A percentile compares a stretch with the other conserved stretches of the same genome.
Evolutionary conservation across 2,888 invertebrate genomes (phyloP).

Genomic region (Micropterix aruncella): DNA sequence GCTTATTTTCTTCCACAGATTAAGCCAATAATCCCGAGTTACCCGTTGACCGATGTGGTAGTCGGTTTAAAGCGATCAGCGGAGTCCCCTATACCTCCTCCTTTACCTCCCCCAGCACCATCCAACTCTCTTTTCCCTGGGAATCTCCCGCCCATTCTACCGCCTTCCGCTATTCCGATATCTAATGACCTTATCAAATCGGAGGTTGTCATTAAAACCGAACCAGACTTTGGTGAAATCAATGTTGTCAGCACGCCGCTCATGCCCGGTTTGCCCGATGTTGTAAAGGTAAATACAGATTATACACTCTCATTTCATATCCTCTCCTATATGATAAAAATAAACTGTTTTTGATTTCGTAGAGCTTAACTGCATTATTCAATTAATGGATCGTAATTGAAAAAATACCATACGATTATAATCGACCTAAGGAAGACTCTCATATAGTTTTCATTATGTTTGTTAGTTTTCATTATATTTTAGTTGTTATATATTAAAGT

Average conservation of each 20-base stretch:
- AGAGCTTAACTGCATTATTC: too few species aligned
- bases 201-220: conserved; percentile 3
- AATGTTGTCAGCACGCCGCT: background rate
- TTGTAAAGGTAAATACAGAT: too few species aligned
- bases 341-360: too few species aligned
- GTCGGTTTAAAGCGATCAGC: conserved; percentile 10
- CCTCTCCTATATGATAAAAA: too few species aligned
- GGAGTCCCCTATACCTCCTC: conserved; percentile 8
- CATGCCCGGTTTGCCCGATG: background rate
- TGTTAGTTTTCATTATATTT: too few species aligned
- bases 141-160: background rate
- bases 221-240: conserved; percentile 4
- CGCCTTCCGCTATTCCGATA: conserved; percentile 1
- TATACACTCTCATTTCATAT: too few species aligned
- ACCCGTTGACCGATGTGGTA: conserved; percentile 4
- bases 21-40: conserved; percentile 7
- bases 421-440: too few species aligned
- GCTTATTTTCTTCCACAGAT: conserved; percentile 7
- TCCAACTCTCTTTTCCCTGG: background rate
- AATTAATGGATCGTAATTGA: too few species aligned
- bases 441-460: too few species aligned
- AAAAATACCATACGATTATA: too few species aligned
- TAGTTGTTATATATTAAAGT: too few species aligned
- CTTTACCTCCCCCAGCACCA: conserved; percentile 4
- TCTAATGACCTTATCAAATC: conserved; percentile 1